Evolutionary conservation across 1,140 invertebrate genomes (phyloP).

Genomic region (Drosophila takahashii): DNA sequence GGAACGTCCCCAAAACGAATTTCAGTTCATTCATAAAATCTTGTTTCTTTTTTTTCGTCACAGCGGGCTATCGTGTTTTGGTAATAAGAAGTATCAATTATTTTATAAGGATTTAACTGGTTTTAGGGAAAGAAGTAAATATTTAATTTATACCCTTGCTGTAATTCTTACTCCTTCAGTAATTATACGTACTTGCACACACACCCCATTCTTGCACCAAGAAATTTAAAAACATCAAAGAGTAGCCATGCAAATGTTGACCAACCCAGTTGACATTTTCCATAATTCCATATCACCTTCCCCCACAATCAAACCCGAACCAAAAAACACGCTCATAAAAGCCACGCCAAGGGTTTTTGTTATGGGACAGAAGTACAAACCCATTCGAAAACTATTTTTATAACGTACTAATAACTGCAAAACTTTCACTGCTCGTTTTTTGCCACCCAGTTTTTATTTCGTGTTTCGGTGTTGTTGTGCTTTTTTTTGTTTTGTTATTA

Average conservation of each 20-base stretch:
- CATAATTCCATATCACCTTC: slow-evolving; percentile 44
- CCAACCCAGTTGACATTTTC: slow-evolving; percentile 58
- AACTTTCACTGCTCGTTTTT: slow-evolving; percentile 81
- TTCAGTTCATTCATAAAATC: slow-evolving; percentile 55
- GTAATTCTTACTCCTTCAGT: not conserved
- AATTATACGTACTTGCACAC: slow-evolving; percentile 23
- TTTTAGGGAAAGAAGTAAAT: not conserved
- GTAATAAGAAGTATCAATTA: slow-evolving; percentile 3
- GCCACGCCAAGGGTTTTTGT: slow-evolving; percentile 45
- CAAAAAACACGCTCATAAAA: slow-evolving; percentile 65
- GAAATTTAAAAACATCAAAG: slow-evolving; percentile 28
- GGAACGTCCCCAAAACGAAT: slow-evolving; percentile 33
- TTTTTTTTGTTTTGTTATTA: slow-evolving; percentile 62
- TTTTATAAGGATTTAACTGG: slow-evolving; percentile 1
- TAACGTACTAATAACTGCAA: slow-evolving; percentile 82
- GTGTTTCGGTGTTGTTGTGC: slow-evolving; percentile 18
- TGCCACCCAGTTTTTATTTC: slow-evolving; percentile 53
- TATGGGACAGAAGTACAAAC: not conserved
- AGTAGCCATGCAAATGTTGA: slow-evolving; percentile 21
- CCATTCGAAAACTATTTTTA: slow-evolving; percentile 70
- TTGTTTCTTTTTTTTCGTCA: slow-evolving; percentile 28
- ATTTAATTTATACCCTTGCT: not conserved
- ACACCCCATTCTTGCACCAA: slow-evolving; percentile 43
- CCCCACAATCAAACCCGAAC: slow-evolving; percentile 22
- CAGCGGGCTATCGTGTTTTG: slow-evolving; percentile 35